Percentiles rank a stretch among this genome's conserved stretches.
Conservation (phyloP, 2,113 vertebrate species). For the Alexandromys fortis region DNA sequence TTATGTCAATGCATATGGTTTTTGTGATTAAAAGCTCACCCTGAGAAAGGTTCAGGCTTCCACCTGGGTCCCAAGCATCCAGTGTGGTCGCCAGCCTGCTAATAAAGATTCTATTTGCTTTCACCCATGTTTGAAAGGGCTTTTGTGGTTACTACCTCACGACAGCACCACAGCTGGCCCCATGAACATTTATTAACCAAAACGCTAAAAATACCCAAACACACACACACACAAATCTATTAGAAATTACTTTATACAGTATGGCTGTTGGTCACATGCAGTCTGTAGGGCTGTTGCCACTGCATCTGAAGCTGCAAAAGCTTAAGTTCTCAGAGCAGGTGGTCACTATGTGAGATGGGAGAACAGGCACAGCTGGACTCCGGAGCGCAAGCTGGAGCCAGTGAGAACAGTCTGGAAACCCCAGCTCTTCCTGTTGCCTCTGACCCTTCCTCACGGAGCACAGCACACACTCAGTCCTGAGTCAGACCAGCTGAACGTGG, state of each 20-base stretch:
- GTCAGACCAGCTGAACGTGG: slow-evolving; percentile 6
- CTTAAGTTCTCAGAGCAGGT: not conserved
- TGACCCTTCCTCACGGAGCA: not conserved
- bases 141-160: not conserved
- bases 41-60: not conserved
- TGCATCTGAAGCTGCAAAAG: not conserved
- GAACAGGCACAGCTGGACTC: not conserved
- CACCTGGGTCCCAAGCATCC: not conserved
- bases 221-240: not conserved
- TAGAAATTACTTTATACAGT: not conserved
- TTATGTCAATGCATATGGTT: not conserved
- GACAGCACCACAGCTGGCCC: too few relatives aligned
- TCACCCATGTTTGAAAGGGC: not conserved
- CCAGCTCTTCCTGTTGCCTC: not conserved
- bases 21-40: not conserved
- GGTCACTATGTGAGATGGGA: not conserved
- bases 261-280: not conserved
- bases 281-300: not conserved
- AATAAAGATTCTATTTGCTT: not conserved
- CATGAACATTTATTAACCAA: not conserved
- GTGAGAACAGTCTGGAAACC: not conserved
- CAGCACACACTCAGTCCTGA: not conserved
- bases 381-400: not conserved
- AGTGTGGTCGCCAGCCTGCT: not conserved
- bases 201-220: not conserved